Conservation (phyloP, 2,113 vertebrate species). For the Marmota monax region DNA sequence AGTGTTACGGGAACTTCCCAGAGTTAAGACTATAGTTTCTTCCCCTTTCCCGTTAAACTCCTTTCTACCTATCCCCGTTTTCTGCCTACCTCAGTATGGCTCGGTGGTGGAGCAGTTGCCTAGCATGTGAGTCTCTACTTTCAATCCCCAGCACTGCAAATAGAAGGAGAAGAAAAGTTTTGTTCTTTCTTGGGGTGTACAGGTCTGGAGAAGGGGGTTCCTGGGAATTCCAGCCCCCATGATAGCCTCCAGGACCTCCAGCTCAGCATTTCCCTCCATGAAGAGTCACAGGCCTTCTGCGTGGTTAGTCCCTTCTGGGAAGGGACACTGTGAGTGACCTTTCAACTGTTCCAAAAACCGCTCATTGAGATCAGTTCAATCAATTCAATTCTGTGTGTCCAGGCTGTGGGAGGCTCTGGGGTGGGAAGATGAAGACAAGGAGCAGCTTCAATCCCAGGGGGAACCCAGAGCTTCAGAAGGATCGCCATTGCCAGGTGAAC, state of each 20-base stretch:
- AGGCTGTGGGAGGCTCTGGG: not conserved
- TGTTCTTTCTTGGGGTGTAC: not conserved
- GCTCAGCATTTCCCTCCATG: not conserved
- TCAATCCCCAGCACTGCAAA: no score
- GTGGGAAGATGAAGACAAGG: not conserved
- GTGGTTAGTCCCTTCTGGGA: not conserved
- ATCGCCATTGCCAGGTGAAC: not conserved
- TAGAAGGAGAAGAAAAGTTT: no score
- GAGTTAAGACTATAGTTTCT: no score
- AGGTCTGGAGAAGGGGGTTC: not conserved
- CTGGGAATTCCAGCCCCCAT: not conserved
- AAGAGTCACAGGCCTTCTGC: not conserved
- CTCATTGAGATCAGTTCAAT: not conserved
- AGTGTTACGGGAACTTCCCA: no score
- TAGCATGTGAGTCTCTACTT: no score
- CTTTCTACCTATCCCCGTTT: no score
- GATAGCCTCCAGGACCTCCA: not conserved
- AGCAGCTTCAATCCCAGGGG: not conserved
- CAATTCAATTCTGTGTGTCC: not conserved
- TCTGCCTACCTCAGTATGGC: no score
- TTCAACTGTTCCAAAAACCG: not conserved
- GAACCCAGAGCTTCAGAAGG: not conserved
- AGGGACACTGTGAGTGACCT: not conserved
- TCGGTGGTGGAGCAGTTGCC: no score
- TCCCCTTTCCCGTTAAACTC: no score